Percentiles rank a stretch among this genome's conserved stretches.
These are phyloP conservation scores for Oxyteleia sp. DNA, from an alignment of 2,888 invertebrate genomes.

Conservation along the genomic window DNA sequence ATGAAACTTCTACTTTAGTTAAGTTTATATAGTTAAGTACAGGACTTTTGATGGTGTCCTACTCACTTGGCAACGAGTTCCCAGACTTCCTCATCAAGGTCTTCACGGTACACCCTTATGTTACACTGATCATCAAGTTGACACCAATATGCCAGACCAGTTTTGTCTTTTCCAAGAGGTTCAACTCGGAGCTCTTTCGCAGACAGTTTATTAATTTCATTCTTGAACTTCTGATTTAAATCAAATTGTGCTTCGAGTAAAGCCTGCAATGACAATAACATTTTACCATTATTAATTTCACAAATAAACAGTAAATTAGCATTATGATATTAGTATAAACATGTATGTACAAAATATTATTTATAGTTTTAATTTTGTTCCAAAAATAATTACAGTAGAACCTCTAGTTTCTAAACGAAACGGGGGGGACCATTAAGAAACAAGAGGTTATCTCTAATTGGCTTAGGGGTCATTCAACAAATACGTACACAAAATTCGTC, in stretches of 20 bases:
- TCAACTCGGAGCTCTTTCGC: conserved; percentile 94
- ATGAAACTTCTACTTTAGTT: not conserved
- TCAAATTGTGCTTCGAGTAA: conserved; percentile 98
- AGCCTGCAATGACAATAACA: conserved; percentile 89
- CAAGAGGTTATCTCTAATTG: no score
- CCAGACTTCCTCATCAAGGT: conserved; percentile 98
- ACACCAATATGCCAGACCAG: conserved; percentile 97
- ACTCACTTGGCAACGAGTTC: conserved; percentile 95
- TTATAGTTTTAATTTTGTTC: no score
- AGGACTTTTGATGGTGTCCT: not conserved
- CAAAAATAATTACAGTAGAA: no score
- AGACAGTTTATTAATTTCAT: conserved; percentile 93
- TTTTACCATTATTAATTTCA: conserved; percentile 20
- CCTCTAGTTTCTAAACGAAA: no score
- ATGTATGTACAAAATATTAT: no score
- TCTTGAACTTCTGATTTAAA: conserved; percentile 96
- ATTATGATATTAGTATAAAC: not conserved
- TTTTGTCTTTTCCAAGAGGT: conserved; percentile 96
- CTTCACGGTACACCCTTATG: conserved; percentile 97
- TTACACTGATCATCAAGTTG: conserved; percentile 96
- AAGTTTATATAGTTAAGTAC: no score
- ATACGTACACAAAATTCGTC: no score
- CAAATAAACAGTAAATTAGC: not conserved
- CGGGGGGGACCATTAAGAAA: no score
- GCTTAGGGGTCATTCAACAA: no score